phyloP scores from a whole-genome alignment of 2,797 vertebrate species.

The Lophotriccus pileatus region DNA sequence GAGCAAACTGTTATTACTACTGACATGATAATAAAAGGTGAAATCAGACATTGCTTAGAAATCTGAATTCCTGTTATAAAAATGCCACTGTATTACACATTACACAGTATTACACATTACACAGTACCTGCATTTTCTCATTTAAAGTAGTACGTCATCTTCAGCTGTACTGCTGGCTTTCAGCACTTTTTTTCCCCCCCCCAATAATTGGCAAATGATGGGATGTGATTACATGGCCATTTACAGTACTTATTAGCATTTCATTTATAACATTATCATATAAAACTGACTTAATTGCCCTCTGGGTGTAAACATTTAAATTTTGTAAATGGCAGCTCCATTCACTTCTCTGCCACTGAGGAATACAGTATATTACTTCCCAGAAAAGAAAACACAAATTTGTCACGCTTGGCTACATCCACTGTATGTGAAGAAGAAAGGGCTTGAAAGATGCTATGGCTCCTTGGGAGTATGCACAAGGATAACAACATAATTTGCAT shows the following conservation, averaged over 20 bases:
- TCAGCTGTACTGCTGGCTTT: constrained; percentile 15
- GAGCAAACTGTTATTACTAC: constrained; percentile 24
- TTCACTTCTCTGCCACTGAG: constrained; percentile 46
- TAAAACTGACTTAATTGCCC: constrained; percentile 66
- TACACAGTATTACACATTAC: no score
- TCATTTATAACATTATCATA: constrained; percentile 69
- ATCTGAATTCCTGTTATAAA: constrained; percentile 22
- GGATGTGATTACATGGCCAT: constrained; percentile 57
- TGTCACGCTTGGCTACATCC: constrained; percentile 21
- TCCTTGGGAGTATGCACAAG: constrained; percentile 46
- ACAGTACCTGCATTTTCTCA: constrained; percentile 20
- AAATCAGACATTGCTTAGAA: constrained; percentile 20
- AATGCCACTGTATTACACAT: background rate
- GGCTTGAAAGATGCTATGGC: constrained; percentile 18
- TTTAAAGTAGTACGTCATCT: background rate
- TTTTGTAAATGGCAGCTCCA: constrained; percentile 40
- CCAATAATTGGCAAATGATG: constrained; percentile 50
- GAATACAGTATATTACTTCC: constrained; percentile 49
- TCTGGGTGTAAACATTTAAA: constrained; percentile 69
- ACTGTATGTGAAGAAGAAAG: constrained; percentile 35
- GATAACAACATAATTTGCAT: constrained; percentile 62
- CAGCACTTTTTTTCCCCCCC: background rate
- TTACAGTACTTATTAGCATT: constrained; percentile 69
- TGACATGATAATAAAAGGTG: constrained; percentile 16
- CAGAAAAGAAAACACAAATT: constrained; percentile 58